A percentile compares a stretch with the other conserved stretches of the same genome.
Evolutionary conservation across 2,113 vertebrate genomes (phyloP).

Genomic region (Rutilus rutilus): DNA sequence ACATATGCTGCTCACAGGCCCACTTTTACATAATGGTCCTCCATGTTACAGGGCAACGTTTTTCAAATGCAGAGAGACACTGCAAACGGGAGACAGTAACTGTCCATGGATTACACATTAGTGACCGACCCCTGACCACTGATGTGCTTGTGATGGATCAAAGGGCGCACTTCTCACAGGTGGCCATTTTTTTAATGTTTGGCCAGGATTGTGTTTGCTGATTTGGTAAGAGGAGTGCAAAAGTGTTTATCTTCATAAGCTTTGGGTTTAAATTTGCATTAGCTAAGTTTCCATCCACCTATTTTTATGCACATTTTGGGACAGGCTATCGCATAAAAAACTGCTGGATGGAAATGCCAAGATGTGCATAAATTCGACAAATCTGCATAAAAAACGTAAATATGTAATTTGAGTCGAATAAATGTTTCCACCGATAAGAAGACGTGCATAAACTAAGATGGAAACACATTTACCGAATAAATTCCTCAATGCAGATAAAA

Average conservation of each 20-base stretch:
- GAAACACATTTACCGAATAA: too few relatives aligned
- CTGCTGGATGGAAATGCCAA: too few relatives aligned
- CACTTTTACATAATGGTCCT: conserved; percentile 29
- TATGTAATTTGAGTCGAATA: too few relatives aligned
- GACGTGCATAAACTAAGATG: too few relatives aligned
- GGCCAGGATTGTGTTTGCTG: not conserved
- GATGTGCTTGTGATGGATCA: not conserved
- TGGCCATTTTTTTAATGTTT: not conserved
- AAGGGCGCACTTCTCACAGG: not conserved
- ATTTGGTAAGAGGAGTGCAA: not conserved
- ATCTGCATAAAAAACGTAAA: too few relatives aligned
- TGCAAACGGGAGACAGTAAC: not conserved
- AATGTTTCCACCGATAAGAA: too few relatives aligned
- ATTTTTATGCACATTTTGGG: too few relatives aligned
- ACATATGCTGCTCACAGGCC: not conserved
- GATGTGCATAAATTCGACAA: too few relatives aligned
- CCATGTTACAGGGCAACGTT: conserved; percentile 12
- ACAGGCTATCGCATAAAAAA: too few relatives aligned
- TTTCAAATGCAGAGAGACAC: conserved; percentile 8
- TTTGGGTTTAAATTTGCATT: not conserved
- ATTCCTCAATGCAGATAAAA: too few relatives aligned
- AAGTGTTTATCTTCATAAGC: not conserved
- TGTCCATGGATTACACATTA: conserved; percentile 33
- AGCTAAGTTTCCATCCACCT: too few relatives aligned
- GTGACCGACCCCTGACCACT: conserved; percentile 3